These are phyloP conservation scores for Lampris megalopsis DNA, from an alignment of 2,113 vertebrate species.

Conservation along the genomic window DNA sequence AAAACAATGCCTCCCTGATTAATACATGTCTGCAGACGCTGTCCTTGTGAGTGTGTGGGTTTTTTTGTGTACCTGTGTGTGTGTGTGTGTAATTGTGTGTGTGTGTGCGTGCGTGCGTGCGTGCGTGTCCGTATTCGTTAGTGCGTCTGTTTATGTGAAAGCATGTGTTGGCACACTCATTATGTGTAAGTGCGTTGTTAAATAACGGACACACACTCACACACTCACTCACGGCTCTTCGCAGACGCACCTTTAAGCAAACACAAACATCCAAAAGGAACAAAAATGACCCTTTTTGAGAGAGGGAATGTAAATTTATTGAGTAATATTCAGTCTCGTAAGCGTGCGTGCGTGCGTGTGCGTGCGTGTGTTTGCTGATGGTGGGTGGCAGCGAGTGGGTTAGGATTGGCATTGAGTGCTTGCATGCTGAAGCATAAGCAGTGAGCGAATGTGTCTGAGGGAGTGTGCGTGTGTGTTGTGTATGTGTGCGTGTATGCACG, in stretches of 20 bases:
- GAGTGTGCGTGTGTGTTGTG: conserved; percentile 16
- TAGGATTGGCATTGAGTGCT: conserved; percentile 44
- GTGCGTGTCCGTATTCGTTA: neutral
- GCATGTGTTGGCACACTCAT: too few relatives aligned
- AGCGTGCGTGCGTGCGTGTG: conserved; percentile 14
- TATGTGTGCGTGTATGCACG: neutral
- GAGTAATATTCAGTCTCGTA: conserved; percentile 35
- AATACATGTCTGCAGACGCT: conserved; percentile 15
- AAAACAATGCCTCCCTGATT: conserved; percentile 52
- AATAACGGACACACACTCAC: conserved; percentile 7
- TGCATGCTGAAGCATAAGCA: conserved; percentile 41
- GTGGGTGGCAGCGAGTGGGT: conserved; percentile 63
- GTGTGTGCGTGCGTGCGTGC: neutral
- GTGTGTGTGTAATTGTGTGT: conserved; percentile 21
- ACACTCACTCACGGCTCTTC: neutral
- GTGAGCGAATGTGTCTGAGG: neutral
- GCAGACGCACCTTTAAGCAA: conserved; percentile 24
- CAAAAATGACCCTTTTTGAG: conserved; percentile 15
- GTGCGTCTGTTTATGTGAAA: too few relatives aligned
- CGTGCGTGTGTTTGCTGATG: conserved; percentile 4
- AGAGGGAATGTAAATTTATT: conserved; percentile 39
- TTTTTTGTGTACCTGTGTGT: neutral
- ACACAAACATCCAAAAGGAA: conserved; percentile 19
- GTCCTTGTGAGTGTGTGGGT: neutral
- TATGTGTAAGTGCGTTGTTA: conserved; percentile 9